These are phyloP conservation scores for Ceratothoa steindachneri DNA, from an alignment of 2,888 invertebrate species.

Conservation along the genomic window DNA sequence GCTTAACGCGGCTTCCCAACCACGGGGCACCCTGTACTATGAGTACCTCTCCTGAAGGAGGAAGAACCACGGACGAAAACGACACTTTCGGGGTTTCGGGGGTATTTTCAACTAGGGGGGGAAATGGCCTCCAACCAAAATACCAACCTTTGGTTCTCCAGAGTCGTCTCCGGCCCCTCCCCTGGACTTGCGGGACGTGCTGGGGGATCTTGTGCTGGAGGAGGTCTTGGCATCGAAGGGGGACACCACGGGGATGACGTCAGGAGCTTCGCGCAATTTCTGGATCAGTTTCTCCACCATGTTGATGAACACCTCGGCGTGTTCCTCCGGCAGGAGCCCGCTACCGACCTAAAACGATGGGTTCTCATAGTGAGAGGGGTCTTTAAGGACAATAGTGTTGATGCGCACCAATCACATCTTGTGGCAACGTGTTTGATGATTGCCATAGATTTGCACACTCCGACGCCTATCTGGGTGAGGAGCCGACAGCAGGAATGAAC, in stretches of 20 bases:
- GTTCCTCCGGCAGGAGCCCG: slow-evolving; percentile 61
- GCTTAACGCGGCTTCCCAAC: too few species aligned
- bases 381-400: too few species aligned
- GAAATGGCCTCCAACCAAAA: not conserved
- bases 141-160: not conserved
- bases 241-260: slow-evolving; percentile 61
- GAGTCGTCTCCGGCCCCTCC: not conserved
- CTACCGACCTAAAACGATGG: not conserved
- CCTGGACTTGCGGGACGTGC: not conserved
- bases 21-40: too few species aligned
- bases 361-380: too few species aligned
- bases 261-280: slow-evolving; percentile 75
- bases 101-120: not conserved
- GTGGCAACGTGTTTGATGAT: too few species aligned
- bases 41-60: too few species aligned
- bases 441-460: not conserved
- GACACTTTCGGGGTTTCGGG: too few species aligned
- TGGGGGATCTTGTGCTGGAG: not conserved
- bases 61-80: too few species aligned
- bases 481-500: too few species aligned
- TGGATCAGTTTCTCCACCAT: slow-evolving; percentile 79
- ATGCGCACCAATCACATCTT: too few species aligned
- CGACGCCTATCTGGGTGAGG: too few species aligned
- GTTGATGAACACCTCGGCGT: slow-evolving; percentile 73
- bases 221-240: slow-evolving; percentile 21